Evolutionary conservation across 2,797 vertebrate species (phyloP), one percentile per base, ranked within the genome.

Genomic region (Cyclopterus lumpus): DNA sequence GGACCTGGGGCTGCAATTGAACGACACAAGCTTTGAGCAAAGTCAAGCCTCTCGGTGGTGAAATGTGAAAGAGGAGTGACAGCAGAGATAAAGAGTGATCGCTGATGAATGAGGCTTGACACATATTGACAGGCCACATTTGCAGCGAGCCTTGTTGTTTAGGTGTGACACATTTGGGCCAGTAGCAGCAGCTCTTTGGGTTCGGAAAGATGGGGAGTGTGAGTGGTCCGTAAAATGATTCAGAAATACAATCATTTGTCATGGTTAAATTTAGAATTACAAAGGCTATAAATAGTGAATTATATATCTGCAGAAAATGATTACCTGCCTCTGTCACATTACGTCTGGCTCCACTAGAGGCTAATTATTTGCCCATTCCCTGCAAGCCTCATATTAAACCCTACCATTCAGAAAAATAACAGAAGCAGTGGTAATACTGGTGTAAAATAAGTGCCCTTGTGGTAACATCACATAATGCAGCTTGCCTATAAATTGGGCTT

Each of bases 121-220:
- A 92, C 73, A 80, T 93, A 95, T 94, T 86, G 93, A 94, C 93
- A 93, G 88, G 81, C 89, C 91, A 92, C 92, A 94, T 94, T 94
- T 92, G 89, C 90, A 89, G 92, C 83, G 20, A 82, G 86, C 81
- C 93, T 89, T 91, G 92, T 94, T n/a, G n/a, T n/a, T n/a, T 93
- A 93, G 90, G 89, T 90, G 90, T 93, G 93, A 94, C 93, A 94
- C 84, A 94, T 94, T 93, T 81, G 82, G 93, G 89, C 90, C 86
- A 90, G 88, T 86, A 83, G 90, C 89, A 77, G 80, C 75, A 70
- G 76, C 79, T 89, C 80, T 88, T 89, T 90, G 86, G 82, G 48
- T 65, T 15, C 40, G 80, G 83, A 61, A 82, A 68, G 62, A 85
- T 73, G 57, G 73, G 66, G 60, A 67, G 83, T 38, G 61, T 59